Base-by-base conservation (phyloP, 35 echinoderm and acorn worm genomes). In the Holothuria glaberrima region DNA sequence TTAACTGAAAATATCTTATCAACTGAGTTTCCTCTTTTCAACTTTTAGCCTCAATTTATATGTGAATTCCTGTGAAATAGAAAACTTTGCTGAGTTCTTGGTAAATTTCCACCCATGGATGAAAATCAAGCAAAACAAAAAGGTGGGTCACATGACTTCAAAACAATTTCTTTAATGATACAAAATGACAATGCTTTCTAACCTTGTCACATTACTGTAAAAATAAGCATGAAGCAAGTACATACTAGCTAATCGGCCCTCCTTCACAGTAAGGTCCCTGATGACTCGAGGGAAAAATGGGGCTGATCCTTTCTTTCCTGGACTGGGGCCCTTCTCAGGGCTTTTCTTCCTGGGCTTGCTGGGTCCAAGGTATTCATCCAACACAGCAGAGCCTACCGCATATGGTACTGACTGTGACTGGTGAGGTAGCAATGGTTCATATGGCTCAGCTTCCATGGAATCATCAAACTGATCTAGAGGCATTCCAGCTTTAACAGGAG, bases 281-380 rank as follows among this genome's bases (percentile, higher is more conserved):
- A 89, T 90, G 59, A 91, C 87, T 54, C 92, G 71, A 27, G 95
- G 90, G 86, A 97, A 97, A 86, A 94, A 97, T 32, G 95, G 95
- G 59, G 89, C 48, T 66, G 91, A 66, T 59, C 92, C 77, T 30
- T 63, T 45, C 44, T 89, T 79, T 50, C 91, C 91, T 1, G 93
- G 89, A 12, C 61, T 68, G 48, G 52, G 30, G 28, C 26, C 34
- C 31, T 77, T 48, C 69, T 90, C 30, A 25, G 60, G 65, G 66
- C 50, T 80, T 61, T 69, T 62, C 62, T 61, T 80, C 60, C 45
- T 78, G 73, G 29, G 32, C 77, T 72, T 86, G 46, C 30, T 70
- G 28, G 68, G 90, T 24, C 68, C 63, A 57, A 71, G 60, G 50
- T 41, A 87, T 30, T 87, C 85, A 28, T 87, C 85, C 85, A 87